A percentile compares a stretch with the other conserved stretches of the same genome.
phyloP scores from a whole-genome alignment of 2,888 invertebrate species.

The Trissolcus brochymenae region DNA sequence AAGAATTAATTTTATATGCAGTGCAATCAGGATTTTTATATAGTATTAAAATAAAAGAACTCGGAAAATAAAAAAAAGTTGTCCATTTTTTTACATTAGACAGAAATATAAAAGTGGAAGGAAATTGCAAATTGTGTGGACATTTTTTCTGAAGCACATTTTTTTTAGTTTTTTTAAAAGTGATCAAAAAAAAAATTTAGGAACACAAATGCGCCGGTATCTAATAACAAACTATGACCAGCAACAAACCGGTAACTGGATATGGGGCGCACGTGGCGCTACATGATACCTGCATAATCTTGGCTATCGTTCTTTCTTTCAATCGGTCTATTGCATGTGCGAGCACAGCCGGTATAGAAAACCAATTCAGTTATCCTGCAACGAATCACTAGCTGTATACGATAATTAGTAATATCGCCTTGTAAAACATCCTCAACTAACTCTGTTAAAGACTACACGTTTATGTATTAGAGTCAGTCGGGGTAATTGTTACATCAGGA shows the following conservation, averaged over 20 bases:
- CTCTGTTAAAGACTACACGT: neutral
- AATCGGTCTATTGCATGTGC: slow-evolving; percentile 27
- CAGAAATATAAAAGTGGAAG: too few species aligned
- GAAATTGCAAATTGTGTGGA: too few species aligned
- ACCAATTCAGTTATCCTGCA: slow-evolving; percentile 13
- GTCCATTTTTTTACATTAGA: too few species aligned
- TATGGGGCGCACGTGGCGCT: slow-evolving; percentile 66
- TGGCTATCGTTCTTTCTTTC: slow-evolving; percentile 28
- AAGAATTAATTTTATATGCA: too few species aligned
- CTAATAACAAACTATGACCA: slow-evolving; percentile 61
- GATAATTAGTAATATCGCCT: slow-evolving; percentile 27
- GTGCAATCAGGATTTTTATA: too few species aligned
- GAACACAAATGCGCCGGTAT: slow-evolving; percentile 54
- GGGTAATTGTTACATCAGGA: too few species aligned
- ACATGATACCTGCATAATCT: slow-evolving; percentile 61
- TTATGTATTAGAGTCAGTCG: too few species aligned
- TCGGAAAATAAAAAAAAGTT: too few species aligned
- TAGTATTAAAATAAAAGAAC: too few species aligned
- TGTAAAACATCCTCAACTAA: slow-evolving; percentile 15
- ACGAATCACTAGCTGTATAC: slow-evolving; percentile 6
- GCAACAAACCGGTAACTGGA: slow-evolving; percentile 64
- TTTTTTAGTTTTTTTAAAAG: too few species aligned
- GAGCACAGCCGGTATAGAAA: neutral
- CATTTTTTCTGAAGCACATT: too few species aligned
- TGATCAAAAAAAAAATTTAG: too few species aligned